Evolutionary conservation across 2,888 invertebrate genomes (phyloP), one percentile per base, ranked within the genome.

Genomic region (Parnassius orleans): DNA sequence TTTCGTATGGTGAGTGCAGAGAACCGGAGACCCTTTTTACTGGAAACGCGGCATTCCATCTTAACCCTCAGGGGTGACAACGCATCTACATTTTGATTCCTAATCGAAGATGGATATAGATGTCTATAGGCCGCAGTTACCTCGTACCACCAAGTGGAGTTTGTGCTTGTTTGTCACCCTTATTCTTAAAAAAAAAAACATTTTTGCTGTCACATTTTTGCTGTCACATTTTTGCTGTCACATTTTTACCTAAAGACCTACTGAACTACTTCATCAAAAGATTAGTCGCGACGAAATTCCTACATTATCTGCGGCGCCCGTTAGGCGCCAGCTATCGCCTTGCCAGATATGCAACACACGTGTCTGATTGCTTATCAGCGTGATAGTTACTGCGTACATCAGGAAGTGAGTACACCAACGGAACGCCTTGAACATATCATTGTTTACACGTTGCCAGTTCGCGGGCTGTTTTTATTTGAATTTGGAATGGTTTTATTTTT

Each of bases 281-380:
- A 57, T 57, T 53, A 57, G 46, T n/a, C 12, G 47, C 57, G 47
- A 53, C 43, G 61, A 24, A 53, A 53, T 57, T 42, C 33, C 43
- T 14, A 10, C 24, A 14, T 47, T 61, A 56, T 56, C 61, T 43
- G 14, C 2, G 46, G 42, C 53, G 48, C 48, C 53, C 33, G 46
- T 10, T 11, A 51, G 61, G 61, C 61, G 61, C 61, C 61, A 52
- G 47, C 41, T 7, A 61, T 61, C 53, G 57, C 42, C 43, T 2
- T 15, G 14, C 14, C 15, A n/a, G 61, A 62, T 57, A 62, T 41
- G 19, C 11, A 12, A 47, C 53, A 62, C 61, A 47, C 48, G 61
- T 55, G 56, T 52, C 11, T 44, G 61, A 62, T 57, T 62, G 52
- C 61, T 52, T 61, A 61, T 61, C 57, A 57, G 11, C 19, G 53